Base-by-base conservation (phyloP, 2,888 invertebrate species). In the Dryobotodes eremita region DNA sequence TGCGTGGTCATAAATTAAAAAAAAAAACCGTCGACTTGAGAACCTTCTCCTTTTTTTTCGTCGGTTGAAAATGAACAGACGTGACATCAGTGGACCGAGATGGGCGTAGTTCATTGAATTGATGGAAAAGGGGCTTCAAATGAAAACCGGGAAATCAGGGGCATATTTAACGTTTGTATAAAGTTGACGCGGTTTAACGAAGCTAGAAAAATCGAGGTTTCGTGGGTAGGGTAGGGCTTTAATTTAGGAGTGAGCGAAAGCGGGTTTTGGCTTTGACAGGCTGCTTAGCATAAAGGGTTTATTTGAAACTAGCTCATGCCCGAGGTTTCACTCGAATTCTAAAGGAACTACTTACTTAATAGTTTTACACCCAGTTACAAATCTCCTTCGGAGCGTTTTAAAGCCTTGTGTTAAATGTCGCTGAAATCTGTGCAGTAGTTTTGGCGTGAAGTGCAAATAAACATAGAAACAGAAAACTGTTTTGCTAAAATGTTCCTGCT, bases 181-280 rank as follows among this genome's bases (percentile, higher is more conserved):
- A 76, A 65, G 15, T 69, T 65, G 57, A 53, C 11, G 55, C 15
- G 61, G 77, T 81, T 66, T 71, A 68, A 77, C 78, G 83, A 83
- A 81, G 59, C 48, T 42, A 62, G 46, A 77, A 75, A 77, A 83
- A 36, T 57, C 42, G 6, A 26, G 59, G 55, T 75, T 57, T n/a
- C 36, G 23, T 61, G 11, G 8, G 8, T 42, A 46, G 7, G 17
- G n/a, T 59, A 8, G 26, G 53, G 23, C 48, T 66, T 61, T 0
- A 53, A 53, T 62, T 77, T 23, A 23, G 36, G 50, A 15, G 20
- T 31, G n/a, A 55, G 36, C 2, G 48, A 53, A 13, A 66, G 17
- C 8, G 17, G 26, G 10, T 66, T 20, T 50, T 26, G 26, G 26
- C 7, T 11, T 72, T 61, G 50, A 50, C 70, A 70, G 20, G 15